Base-by-base conservation (phyloP, 2,797 vertebrate species). In the Phaenicophaeus curvirostris region DNA sequence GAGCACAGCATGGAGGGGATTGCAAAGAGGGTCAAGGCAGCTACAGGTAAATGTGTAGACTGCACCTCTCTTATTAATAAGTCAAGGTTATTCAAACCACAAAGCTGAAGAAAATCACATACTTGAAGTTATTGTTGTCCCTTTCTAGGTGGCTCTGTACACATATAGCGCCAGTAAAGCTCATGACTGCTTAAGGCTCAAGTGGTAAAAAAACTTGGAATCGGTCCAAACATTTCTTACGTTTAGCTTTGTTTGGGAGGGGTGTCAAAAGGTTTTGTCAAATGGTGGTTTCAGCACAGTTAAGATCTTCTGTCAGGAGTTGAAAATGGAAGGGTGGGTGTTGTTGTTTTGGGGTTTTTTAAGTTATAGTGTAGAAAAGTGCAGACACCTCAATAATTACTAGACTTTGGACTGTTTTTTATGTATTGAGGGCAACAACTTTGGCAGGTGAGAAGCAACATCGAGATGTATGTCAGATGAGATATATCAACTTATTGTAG, bases 281-380 rank as follows among this genome's bases (percentile, higher is more conserved):
- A 63, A 53, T 37, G 15, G 19, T 57, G 41, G 2, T 39, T 76
- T 42, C 59, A 66, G 54, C 42, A 54, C 7, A 50, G 37, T 19
- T 33, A 11, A 15, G 25, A 20, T 48, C 31, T 74, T 68, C 50
- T 65, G 15, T 20, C 1, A 3, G 33, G 35, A 44, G 14, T 6
- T 74, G 37, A 35, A 80, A 67, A 37, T 0, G 1, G 12, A 5
- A 8, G 11, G 2, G 12, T 27, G 5, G 8, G 21, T n/a, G 50
- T 1, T 44, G 33, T 0, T 68, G 18, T 1, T 71, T 61, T 6
- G 42, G 9, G 15, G 0, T 6, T 15, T 3, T 27, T 39, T 37
- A 15, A 24, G 5, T 65, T 28, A 28, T 28, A 7, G 9, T 85
- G 5, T n/a, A 57, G 11, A 1, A 18, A 15, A 63, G 9, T 44